Conservation (phyloP, 2,113 vertebrate genomes). For the Corydoras sp. region DNA sequence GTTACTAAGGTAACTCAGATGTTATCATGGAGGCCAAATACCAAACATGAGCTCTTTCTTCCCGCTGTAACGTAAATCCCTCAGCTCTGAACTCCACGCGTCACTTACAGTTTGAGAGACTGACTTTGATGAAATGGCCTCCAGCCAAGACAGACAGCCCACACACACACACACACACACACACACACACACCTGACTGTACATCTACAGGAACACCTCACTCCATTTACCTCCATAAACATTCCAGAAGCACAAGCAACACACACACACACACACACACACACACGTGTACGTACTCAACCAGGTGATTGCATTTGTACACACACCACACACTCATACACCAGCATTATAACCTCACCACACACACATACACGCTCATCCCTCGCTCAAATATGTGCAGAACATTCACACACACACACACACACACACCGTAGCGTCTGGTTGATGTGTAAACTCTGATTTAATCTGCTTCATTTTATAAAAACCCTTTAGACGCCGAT, state of each 20-base stretch:
- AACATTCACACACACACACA: constrained; percentile 1
- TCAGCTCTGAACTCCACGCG: constrained; percentile 50
- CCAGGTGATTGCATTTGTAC: no score
- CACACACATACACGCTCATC: background rate
- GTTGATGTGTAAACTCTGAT: no score
- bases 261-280: constrained; percentile 21
- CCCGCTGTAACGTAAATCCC: constrained; percentile 60
- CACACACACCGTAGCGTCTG: background rate
- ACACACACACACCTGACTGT: constrained; percentile 27
- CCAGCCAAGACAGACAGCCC: constrained; percentile 47
- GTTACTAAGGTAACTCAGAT: constrained; percentile 45
- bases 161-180: constrained; percentile 50
- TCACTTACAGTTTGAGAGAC: constrained; percentile 58
- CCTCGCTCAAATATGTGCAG: no score
- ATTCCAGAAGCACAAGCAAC: constrained; percentile 3
- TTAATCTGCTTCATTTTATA: no score
- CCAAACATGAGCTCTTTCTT: constrained; percentile 55
- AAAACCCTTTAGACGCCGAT: no score
- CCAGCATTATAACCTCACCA: constrained; percentile 16
- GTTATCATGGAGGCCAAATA: constrained; percentile 51
- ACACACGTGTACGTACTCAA: background rate
- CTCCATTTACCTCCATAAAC: constrained; percentile 36
- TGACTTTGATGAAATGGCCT: constrained; percentile 62
- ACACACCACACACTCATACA: constrained; percentile 16
- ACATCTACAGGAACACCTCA: constrained; percentile 47